These are phyloP conservation scores for Leucoptera coffeella DNA, from an alignment of 2,888 invertebrate species.

Conservation along the genomic window DNA sequence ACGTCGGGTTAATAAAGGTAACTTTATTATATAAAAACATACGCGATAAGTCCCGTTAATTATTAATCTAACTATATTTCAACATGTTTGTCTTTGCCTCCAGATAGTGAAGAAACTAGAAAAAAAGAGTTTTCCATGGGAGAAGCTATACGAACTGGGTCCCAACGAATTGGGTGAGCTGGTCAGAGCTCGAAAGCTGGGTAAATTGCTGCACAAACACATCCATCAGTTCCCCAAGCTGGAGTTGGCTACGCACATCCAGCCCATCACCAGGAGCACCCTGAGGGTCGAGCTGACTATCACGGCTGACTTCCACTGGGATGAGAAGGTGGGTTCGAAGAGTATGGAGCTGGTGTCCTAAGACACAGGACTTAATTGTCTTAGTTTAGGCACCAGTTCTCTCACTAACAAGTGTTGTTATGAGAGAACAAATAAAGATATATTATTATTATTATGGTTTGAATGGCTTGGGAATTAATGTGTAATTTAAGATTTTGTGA, in stretches of 20 bases:
- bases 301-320: conserved; percentile 99
- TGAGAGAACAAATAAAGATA: too few relatives aligned
- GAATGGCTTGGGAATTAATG: neutral
- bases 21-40: too few relatives aligned
- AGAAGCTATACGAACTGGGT: conserved; percentile 90
- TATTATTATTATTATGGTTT: too few relatives aligned
- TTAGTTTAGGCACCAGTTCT: too few relatives aligned
- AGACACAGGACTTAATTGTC: too few relatives aligned
- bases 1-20: too few relatives aligned
- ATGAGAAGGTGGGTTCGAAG: conserved; percentile 71
- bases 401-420: too few relatives aligned
- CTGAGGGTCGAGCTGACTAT: conserved; percentile 93
- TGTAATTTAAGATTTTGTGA: too few relatives aligned
- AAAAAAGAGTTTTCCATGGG: conserved; percentile 95
- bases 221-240: conserved; percentile 96
- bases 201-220: conserved; percentile 93
- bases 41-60: too few relatives aligned
- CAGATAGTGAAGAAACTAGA: conserved; percentile 86
- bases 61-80: too few relatives aligned
- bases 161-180: conserved; percentile 97
- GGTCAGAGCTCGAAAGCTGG: conserved; percentile 75
- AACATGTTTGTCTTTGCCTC: too few relatives aligned
- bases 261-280: conserved; percentile 88
- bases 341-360: neutral
- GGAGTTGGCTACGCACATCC: conserved; percentile 93